These are phyloP conservation scores for Fistularia tabacaria DNA, from an alignment of 2,797 vertebrate species.

Conservation along the genomic window DNA sequence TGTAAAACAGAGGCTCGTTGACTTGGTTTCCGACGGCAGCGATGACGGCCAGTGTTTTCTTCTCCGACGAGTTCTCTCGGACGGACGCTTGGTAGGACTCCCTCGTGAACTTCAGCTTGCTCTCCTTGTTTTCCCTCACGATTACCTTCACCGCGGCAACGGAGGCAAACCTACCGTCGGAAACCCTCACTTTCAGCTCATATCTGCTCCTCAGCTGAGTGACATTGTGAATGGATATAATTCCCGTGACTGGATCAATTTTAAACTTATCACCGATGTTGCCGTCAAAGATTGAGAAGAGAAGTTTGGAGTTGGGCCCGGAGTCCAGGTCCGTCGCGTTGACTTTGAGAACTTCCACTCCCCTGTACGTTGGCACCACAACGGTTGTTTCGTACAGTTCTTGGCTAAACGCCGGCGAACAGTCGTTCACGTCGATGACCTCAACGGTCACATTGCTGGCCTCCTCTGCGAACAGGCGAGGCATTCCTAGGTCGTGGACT, in stretches of 20 bases:
- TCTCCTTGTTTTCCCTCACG: slow-evolving; percentile 89
- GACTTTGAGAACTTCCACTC: slow-evolving; percentile 83
- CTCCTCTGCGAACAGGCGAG: slow-evolving; percentile 85
- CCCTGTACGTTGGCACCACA: slow-evolving; percentile 89
- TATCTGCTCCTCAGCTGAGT: slow-evolving; percentile 94
- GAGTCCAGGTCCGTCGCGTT: slow-evolving; percentile 92
- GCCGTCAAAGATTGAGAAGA: slow-evolving; percentile 92
- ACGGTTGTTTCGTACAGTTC: slow-evolving; percentile 84
- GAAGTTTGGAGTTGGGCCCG: slow-evolving; percentile 81
- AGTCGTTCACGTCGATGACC: slow-evolving; percentile 93
- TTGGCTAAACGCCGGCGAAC: slow-evolving; percentile 85
- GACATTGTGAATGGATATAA: slow-evolving; percentile 88
- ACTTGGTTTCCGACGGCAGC: slow-evolving; percentile 89
- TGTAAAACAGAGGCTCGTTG: slow-evolving; percentile 92
- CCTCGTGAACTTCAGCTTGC: slow-evolving; percentile 87
- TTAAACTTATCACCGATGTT: slow-evolving; percentile 97
- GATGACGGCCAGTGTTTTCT: slow-evolving; percentile 86
- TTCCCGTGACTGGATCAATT: slow-evolving; percentile 79
- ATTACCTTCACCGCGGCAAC: slow-evolving; percentile 86
- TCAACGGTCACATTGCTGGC: slow-evolving; percentile 91
- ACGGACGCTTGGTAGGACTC: slow-evolving; percentile 83
- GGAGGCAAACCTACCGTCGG: slow-evolving; percentile 88
- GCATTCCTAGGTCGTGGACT: slow-evolving; percentile 89
- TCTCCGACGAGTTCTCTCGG: slow-evolving; percentile 86
- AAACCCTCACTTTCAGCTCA: slow-evolving; percentile 87